Evolutionary conservation across 2,113 vertebrate species (phyloP), one percentile per base, ranked within the genome.

Genomic region (Peromyscus maniculatus): DNA sequence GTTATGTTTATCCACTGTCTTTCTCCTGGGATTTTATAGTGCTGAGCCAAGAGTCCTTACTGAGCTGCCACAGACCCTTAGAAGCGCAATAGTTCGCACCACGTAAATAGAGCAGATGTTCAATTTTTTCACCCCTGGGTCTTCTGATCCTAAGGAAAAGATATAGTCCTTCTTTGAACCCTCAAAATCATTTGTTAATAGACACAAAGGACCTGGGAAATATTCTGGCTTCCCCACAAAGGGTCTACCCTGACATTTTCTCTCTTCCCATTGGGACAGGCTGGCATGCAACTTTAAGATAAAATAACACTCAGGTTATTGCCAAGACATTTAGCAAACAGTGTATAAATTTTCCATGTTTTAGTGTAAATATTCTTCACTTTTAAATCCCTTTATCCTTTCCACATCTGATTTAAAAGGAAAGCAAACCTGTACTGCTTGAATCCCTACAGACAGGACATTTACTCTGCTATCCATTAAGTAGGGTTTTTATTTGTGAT

Each of bases 281-380:
- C 75, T 89, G 75, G 69, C 88, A 95, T 77, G 77, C n/a, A 92
- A 16, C 62, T 72, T 94, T 92, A 96, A 96, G n/a, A 67, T 75
- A 94, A 88, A 94, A 59, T 7, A 24, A 87, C 77, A 89, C 89
- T 55, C 43, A n/a, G 91, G 86, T 91, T 97, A 97, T 91, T 97
- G 90, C 88, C 67, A 91, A 97, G 91, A 33, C 96, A 93, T 46
- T 93, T 88, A 94, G 71, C 97, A 98, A 97, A 97, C 9, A 96
- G n/a, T 84, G 66, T 90, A 33, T 94, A 66, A 89, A 92, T 91
- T 93, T 96, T 93, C 89, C 77, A 80, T 79, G 87, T 93, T 78
- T 95, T 91, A 96, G 46, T 89, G 87, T 96, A 97, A 95, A 92
- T 93, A 92, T 92, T 80, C 79, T 86, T 93, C 75, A 64, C 57